Evolutionary conservation across 2,113 vertebrate species (phyloP), one percentile per base, ranked within the genome.

Genomic region (Oncorhynchus nerka): DNA sequence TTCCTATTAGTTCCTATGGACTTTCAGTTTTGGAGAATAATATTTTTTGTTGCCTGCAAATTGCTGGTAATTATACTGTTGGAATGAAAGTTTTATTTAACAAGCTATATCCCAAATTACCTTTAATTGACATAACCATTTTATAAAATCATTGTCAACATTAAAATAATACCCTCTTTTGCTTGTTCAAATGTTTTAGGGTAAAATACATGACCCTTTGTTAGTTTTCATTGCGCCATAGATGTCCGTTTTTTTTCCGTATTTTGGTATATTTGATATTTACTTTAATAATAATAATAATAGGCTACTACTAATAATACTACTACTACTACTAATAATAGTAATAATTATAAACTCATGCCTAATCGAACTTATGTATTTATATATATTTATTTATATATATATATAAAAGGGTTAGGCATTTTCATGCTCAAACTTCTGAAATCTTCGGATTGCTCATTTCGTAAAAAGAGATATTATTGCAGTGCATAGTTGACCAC

Each of bases 11-110:
- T n/a, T 68, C 30, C 26, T 68, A 68, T 68, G 67, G 16, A 34
- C 12, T 34, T 30, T 68, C 67, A 68, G 30, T 30, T 9, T 30
- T 4, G 30, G 9, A 45, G 9, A 45, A 11, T 2, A 9, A 81
- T 88, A 89, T 90, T 92, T 90, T 92, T 88, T 85, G 89, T 81
- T 70, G 83, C 90, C 92, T 88, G 89, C 92, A 92, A 94, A 95
- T 93, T 94, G 93, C 89, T 89, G 55, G 45, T 90, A 93, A 94
- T 93, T 94, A 93, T 91, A 83, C 82, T 45, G 84, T 87, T 88
- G 69, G 80, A 86, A 83, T 83, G 81, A 92, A 90, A 89, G 88
- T 87, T 86, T 89, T 89, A 89, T 93, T 93, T 93, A 72, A 83
- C 92, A 92, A 92, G 92, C 93, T 84, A 82, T 86, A 82, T 87